These are phyloP conservation scores for Meganola albula DNA, from an alignment of 2,888 invertebrate species.

Conservation along the genomic window DNA sequence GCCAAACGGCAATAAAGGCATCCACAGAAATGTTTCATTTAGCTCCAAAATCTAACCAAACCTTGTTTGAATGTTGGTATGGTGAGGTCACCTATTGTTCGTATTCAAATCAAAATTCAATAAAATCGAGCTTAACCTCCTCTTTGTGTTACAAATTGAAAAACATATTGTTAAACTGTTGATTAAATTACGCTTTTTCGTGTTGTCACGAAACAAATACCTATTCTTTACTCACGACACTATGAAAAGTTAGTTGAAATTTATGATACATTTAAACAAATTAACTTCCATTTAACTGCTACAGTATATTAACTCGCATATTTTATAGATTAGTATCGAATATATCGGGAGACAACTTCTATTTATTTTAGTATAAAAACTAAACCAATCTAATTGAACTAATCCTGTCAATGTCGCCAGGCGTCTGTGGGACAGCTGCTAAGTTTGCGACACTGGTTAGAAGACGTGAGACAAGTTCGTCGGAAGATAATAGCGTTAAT, in stretches of 20 bases:
- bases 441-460: conserved; percentile 39
- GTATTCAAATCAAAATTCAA: conserved; percentile 35
- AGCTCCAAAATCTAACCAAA: conserved; percentile 29
- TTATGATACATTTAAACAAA: no score
- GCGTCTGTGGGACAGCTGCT: conserved; percentile 26
- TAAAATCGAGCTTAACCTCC: conserved; percentile 26
- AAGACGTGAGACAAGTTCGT: conserved; percentile 50
- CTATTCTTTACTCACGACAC: no score
- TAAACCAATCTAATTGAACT: conserved; percentile 13
- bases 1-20: conserved; percentile 26
- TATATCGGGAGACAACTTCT: no score
- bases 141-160: conserved; percentile 35
- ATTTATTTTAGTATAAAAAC: no score
- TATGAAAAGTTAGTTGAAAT: no score
- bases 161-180: conserved; percentile 27
- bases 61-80: conserved; percentile 29
- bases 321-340: no score
- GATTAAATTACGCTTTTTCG: conserved; percentile 20
- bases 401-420: conserved; percentile 22
- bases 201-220: no score
- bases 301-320: no score
- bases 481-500: conserved; percentile 59
- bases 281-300: no score
- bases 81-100: conserved; percentile 33
- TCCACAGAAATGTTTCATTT: conserved; percentile 33